phyloP scores from a whole-genome alignment of 2,888 invertebrate genomes.

The Synanthedon myopaeformis region DNA sequence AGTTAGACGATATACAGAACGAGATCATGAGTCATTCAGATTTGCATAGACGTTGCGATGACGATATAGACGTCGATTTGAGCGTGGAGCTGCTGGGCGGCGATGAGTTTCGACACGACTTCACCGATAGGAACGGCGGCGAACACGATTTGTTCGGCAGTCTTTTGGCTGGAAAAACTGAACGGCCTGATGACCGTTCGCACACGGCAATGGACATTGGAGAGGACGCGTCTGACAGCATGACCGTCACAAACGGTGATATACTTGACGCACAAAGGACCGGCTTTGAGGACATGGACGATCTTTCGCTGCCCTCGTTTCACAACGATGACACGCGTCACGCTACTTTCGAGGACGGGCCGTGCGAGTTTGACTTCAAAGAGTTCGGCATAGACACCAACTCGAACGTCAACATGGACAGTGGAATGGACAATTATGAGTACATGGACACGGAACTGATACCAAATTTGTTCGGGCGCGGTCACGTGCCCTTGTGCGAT shows the following conservation, averaged over 20 bases:
- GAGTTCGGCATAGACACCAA: conserved; percentile 75
- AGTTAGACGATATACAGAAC: conserved; percentile 56
- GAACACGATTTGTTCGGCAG: conserved; percentile 53
- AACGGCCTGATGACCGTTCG: conserved; percentile 28
- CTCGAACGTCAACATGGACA: conserved; percentile 66
- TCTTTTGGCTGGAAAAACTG: conserved; percentile 38
- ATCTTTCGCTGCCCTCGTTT: conserved; percentile 53
- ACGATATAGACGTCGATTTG: conserved; percentile 40
- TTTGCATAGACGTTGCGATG: conserved; percentile 29
- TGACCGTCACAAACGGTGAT: conserved; percentile 53
- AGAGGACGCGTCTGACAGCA: conserved; percentile 43
- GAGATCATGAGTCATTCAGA: conserved; percentile 51
- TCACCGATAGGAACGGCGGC: conserved; percentile 35
- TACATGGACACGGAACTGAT: conserved; percentile 55
- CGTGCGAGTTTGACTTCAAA: conserved; percentile 67
- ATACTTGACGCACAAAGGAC: conserved; percentile 46
- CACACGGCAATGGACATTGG: conserved; percentile 48
- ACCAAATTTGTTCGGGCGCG: conserved; percentile 59
- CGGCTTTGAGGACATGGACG: conserved; percentile 59
- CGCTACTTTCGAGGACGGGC: conserved; percentile 31
- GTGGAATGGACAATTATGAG: conserved; percentile 52
- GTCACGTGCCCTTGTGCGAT: conserved; percentile 72
- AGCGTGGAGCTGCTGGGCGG: conserved; percentile 35
- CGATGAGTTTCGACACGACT: conserved; percentile 44
- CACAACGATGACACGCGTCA: conserved; percentile 48